Evolutionary conservation across 2,113 vertebrate genomes (phyloP).

Genomic region (Dipodomys merriami): DNA sequence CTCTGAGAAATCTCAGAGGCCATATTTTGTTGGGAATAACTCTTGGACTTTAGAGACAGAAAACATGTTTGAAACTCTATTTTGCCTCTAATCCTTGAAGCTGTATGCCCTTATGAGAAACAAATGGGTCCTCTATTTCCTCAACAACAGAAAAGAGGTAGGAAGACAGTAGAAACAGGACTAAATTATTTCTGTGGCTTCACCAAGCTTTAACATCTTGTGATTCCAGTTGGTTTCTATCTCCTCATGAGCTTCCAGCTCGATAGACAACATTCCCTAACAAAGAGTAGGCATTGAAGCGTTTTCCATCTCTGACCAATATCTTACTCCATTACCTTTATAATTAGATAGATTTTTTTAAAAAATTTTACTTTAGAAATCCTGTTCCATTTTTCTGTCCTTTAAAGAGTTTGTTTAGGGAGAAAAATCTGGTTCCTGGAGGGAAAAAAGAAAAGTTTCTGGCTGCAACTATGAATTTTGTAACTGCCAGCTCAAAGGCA

Average conservation of each 20-base stretch:
- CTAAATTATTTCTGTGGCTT: background rate
- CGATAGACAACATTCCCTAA: background rate
- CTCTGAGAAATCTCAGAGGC: background rate
- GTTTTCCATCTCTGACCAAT: background rate
- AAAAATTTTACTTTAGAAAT: constrained; percentile 57
- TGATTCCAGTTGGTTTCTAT: background rate
- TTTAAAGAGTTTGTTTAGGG: constrained; percentile 65
- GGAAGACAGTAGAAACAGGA: background rate
- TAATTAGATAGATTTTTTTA: constrained; percentile 41
- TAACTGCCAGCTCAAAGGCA: constrained; percentile 66
- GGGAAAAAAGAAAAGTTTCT: constrained; percentile 66
- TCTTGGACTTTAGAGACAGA: background rate
- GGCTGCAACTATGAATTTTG: constrained; percentile 74
- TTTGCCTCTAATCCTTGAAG: background rate
- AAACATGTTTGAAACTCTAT: background rate
- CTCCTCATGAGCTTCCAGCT: background rate
- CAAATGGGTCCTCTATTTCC: background rate
- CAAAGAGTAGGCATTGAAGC: background rate
- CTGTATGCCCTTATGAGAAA: background rate
- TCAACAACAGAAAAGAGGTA: background rate
- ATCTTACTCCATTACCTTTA: constrained; percentile 27
- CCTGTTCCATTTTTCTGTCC: constrained; percentile 22
- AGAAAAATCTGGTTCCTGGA: constrained; percentile 55
- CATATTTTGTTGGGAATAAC: background rate
- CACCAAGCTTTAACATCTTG: background rate